Evolutionary conservation across 2,797 vertebrate genomes (phyloP).

Genomic region (Acrocephalus scirpaceus): DNA sequence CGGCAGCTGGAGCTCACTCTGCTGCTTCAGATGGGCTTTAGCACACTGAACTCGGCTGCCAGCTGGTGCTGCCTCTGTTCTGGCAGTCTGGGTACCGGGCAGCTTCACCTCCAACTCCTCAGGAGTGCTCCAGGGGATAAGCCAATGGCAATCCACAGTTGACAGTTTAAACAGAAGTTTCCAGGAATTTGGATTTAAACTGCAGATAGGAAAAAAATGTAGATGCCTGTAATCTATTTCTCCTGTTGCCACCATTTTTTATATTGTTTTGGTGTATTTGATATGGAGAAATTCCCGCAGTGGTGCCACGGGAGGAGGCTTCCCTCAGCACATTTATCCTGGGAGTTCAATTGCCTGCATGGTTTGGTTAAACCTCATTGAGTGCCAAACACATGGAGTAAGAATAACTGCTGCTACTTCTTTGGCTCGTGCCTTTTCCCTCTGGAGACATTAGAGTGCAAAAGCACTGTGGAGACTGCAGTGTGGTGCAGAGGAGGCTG

Average conservation of each 20-base stretch:
- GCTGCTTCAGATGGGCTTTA: background rate
- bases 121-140: fast-evolving
- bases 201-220: background rate
- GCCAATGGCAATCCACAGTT: background rate
- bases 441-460: background rate
- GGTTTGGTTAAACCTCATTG: background rate
- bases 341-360: background rate
- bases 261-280: background rate
- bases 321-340: background rate
- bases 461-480: background rate
- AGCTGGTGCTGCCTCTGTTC: background rate
- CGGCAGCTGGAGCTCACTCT: background rate
- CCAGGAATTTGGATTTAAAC: background rate
- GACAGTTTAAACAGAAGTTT: background rate
- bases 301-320: background rate
- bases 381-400: background rate
- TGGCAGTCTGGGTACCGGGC: background rate
- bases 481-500: background rate
- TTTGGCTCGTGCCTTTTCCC: background rate
- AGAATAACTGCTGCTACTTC: background rate
- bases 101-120: background rate
- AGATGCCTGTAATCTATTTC: background rate
- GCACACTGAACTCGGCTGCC: fast-evolving
- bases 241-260: background rate
- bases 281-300: fast-evolving